phyloP scores from a whole-genome alignment of 1,140 invertebrate genomes.

The Diorhabda sublineata region DNA sequence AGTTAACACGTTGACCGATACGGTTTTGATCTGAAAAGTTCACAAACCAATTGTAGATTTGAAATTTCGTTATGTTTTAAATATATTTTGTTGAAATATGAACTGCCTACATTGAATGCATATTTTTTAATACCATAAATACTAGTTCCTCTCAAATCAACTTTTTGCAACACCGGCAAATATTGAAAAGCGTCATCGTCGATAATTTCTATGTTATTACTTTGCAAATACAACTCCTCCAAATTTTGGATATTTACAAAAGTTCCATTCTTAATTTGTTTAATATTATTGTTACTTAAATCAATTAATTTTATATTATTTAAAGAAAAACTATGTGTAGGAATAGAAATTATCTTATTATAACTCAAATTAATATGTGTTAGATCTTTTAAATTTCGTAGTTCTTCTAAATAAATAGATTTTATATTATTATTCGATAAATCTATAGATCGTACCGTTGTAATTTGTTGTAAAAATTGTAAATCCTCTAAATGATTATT shows the following conservation, averaged over 20 bases:
- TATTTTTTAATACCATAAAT: not conserved
- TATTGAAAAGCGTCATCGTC: conserved; percentile 9
- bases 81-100: not conserved
- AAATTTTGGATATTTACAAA: conserved; percentile 15
- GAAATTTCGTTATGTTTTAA: not conserved
- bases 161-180: not conserved
- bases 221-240: conserved; percentile 1
- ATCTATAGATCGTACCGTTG: conserved; percentile 7
- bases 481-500: conserved; percentile 12
- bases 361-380: not conserved
- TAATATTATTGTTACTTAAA: conserved; percentile 14
- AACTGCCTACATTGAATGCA: not conserved
- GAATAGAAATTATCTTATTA: conserved; percentile 5
- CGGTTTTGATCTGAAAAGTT: not conserved
- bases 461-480: conserved; percentile 9
- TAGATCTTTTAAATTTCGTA: conserved; percentile 3
- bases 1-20: too few species aligned
- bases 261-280: conserved; percentile 10
- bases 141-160: conserved; percentile 3
- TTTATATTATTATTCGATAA: conserved; percentile 12
- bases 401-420: not conserved
- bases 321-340: not conserved
- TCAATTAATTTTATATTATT: conserved; percentile 4
- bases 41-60: not conserved
- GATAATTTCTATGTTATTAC: conserved; percentile 8